Conservation (phyloP, 2,888 invertebrate species). For the Craniophora ligustri region DNA sequence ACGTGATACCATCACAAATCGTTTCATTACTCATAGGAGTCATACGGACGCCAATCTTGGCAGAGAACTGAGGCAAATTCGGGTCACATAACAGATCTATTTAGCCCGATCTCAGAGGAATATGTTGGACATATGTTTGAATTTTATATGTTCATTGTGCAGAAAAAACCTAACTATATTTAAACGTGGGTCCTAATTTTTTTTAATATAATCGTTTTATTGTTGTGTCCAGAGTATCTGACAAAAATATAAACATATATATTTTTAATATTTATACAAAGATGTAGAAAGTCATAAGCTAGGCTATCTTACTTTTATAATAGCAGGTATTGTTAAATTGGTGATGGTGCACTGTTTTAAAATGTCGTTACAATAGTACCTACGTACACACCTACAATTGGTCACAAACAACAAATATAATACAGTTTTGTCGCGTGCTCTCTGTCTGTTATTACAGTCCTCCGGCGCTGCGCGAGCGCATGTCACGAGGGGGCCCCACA, state of each 20-base stretch:
- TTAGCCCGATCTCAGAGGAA: conserved; percentile 57
- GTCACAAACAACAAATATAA: conserved; percentile 70
- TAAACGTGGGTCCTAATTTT: no score
- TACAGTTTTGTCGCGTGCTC: conserved; percentile 71
- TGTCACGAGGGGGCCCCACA: conserved; percentile 73
- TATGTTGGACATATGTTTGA: conserved; percentile 59
- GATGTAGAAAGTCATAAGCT: no score
- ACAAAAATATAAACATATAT: no score
- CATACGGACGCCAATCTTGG: conserved; percentile 73
- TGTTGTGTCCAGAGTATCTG: no score
- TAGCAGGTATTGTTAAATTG: background rate
- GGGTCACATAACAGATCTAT: conserved; percentile 72
- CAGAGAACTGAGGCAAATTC: conserved; percentile 70
- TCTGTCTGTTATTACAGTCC: conserved; percentile 61
- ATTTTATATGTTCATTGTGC: conserved; percentile 35
- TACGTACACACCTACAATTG: conserved; percentile 23
- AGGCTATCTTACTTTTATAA: background rate
- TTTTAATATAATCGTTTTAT: no score
- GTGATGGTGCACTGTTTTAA: background rate
- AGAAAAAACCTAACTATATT: conserved; percentile 13
- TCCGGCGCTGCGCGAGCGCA: conserved; percentile 72
- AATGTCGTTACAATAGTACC: conserved; percentile 14
- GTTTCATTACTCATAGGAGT: no score
- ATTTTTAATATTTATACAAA: no score
- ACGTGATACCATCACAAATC: conserved; percentile 57